These are phyloP conservation scores for Agrochola circellaris DNA, from an alignment of 2,888 invertebrate genomes.

Conservation along the genomic window DNA sequence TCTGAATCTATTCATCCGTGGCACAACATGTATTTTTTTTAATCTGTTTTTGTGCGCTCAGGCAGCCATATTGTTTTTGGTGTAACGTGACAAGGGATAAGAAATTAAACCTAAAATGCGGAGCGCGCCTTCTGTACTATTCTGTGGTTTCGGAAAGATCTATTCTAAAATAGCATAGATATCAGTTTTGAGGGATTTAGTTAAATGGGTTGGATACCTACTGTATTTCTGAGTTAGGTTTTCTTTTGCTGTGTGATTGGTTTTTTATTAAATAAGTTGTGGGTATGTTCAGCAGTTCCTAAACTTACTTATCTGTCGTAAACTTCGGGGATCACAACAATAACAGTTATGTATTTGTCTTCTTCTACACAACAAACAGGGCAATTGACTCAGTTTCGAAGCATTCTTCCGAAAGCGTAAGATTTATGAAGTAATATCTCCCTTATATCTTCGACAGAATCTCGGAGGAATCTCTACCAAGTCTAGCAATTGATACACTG, in stretches of 20 bases:
- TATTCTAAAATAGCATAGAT: not conserved
- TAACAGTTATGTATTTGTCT: not conserved
- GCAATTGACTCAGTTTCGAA: not conserved
- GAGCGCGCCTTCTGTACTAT: too few species aligned
- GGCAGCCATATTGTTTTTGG: constrained; percentile 6
- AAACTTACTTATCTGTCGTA: not conserved
- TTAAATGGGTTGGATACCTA: not conserved
- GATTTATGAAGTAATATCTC: constrained; percentile 36
- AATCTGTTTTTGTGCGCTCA: not conserved
- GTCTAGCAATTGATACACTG: constrained; percentile 16
- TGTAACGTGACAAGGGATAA: not conserved
- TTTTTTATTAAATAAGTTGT: not conserved
- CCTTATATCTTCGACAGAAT: constrained; percentile 30
- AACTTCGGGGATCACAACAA: constrained; percentile 3
- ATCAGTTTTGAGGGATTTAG: not conserved
- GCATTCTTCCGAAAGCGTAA: constrained; percentile 6
- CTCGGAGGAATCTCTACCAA: not conserved
- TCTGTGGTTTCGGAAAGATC: not conserved
- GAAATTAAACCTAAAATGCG: not conserved
- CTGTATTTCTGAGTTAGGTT: not conserved
- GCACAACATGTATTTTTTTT: not conserved
- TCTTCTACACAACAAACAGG: constrained; percentile 3
- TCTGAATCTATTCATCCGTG: too few species aligned
- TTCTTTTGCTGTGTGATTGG: not conserved
- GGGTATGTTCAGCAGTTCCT: not conserved